phyloP scores from a whole-genome alignment of 37 sponge, comb jelly and placozoan species.

The Eunapius fragilis region DNA sequence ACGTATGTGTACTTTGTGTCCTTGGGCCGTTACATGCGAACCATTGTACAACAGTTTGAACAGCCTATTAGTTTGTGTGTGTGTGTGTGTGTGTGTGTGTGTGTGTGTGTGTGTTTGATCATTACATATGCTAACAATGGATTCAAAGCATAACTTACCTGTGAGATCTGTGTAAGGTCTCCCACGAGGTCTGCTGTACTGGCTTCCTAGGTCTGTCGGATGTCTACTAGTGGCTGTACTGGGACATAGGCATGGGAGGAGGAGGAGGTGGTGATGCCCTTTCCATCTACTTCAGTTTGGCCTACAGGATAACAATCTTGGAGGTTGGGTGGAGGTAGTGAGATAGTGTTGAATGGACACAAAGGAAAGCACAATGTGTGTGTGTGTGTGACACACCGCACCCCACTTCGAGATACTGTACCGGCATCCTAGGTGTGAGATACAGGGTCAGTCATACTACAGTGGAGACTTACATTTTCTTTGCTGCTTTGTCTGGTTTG shows the following conservation, averaged over 20 bases:
- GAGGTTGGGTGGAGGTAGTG: constrained; percentile 41
- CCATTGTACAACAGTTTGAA: too few species aligned
- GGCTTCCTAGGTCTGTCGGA: neutral
- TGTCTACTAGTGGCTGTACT: neutral
- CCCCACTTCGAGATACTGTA: constrained; percentile 52
- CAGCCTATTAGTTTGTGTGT: too few species aligned
- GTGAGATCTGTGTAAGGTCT: neutral
- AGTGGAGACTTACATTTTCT: constrained; percentile 28
- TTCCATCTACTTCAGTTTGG: constrained; percentile 79
- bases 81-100: too few species aligned
- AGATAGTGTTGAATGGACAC: too few species aligned
- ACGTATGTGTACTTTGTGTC: too few species aligned
- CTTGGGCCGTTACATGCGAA: too few species aligned
- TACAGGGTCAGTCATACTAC: constrained; percentile 30
- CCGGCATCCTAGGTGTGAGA: constrained; percentile 77
- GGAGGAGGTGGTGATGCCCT: neutral
- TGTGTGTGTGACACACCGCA: constrained; percentile 59
- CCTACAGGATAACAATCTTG: constrained; percentile 80
- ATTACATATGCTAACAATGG: too few species aligned
- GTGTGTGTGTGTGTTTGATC: too few species aligned
- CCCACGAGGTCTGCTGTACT: neutral
- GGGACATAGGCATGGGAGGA: neutral
- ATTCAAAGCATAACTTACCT: neutral
- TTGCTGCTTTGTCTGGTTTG: constrained; percentile 44
- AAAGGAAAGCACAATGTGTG: neutral